Base-by-base conservation (phyloP, 2,113 vertebrate genomes). In the Ceuthmochares aereus region DNA sequence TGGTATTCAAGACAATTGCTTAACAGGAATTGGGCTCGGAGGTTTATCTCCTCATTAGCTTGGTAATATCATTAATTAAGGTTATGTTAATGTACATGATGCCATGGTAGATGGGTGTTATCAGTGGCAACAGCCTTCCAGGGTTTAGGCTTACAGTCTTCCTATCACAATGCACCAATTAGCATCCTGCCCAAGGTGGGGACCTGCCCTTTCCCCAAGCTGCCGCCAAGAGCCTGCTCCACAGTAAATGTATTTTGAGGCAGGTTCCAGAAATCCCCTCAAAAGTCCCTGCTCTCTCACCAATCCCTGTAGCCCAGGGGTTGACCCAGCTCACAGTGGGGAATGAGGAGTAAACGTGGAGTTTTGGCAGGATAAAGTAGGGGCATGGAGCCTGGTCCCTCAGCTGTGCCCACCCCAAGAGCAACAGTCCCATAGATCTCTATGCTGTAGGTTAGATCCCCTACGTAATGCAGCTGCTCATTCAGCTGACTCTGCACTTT, bases 1-100 rank as follows among this genome's bases (percentile, higher is more conserved):
- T 70, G 68, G 79, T 95, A 93, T 97, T 94, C 91, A 89, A 93
- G 87, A 86, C 87, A 90, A 88, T 97, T 96, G 96, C 96, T 94
- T 96, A 97, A 97, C 88, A 95, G 73, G 67, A 91, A 56, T n/a
- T 91, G 74, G 78, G 87, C 94, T 95, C 32, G 2, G 69, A 90
- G 75, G 81, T 66, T 97, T 95, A 96, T 96, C 95, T 93, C 77
- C 91, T 96, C 84, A 91, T 92, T 95, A 95, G 75, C 72, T 89
- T 63, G 37, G 90, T 95, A 84, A 93, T 85, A 52, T 90, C 60
- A 67, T 96, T 95, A 96, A 91, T 94, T 91, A 95, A 77, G 52
- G 62, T 91, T 94, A 92, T 91, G 77, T 94, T 95, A 96, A 86
- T 1, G 86, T 67, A 94, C 87, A 70, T 73, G 93, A 95, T 95